A percentile compares a stretch with the other conserved stretches of the same genome.
Conservation (phyloP, 53 echinoderm and acorn worm species). For the Luidia sarsii region DNA sequence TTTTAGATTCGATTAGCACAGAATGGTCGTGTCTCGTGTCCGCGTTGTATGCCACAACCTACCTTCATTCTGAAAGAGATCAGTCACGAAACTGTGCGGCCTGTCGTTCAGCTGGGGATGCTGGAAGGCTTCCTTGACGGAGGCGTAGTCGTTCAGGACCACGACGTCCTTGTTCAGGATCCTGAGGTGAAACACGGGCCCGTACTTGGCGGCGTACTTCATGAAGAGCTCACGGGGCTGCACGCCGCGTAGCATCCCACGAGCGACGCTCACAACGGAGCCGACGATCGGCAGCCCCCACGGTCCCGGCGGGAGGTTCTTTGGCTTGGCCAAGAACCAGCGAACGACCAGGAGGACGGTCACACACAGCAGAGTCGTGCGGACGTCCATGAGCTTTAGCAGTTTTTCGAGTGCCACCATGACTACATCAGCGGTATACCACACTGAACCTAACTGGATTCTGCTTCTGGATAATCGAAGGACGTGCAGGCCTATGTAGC, state of each 20-base stretch:
- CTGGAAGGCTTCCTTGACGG: slow-evolving; percentile 52
- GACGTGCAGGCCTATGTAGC: too few species aligned
- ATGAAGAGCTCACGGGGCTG: slow-evolving; percentile 18
- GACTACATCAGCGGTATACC: too few species aligned
- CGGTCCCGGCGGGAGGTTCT: slow-evolving; percentile 47
- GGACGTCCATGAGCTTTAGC: slow-evolving; percentile 1
- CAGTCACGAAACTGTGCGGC: background rate
- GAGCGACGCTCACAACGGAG: background rate
- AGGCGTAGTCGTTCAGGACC: slow-evolving; percentile 46
- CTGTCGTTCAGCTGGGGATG: slow-evolving; percentile 27
- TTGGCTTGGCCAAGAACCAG: slow-evolving; percentile 21
- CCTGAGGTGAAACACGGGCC: slow-evolving; percentile 31
- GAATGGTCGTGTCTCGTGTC: too few species aligned
- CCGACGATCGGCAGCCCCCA: slow-evolving; percentile 39
- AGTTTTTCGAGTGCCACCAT: background rate
- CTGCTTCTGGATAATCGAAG: too few species aligned
- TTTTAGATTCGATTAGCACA: too few species aligned
- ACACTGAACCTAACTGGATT: too few species aligned
- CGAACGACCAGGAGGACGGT: slow-evolving; percentile 19
- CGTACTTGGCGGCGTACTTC: slow-evolving; percentile 42
- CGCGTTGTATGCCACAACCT: too few species aligned
- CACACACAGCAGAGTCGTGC: slow-evolving; percentile 8
- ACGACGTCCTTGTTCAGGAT: slow-evolving; percentile 18
- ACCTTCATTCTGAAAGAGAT: background rate
- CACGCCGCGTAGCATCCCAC: slow-evolving; percentile 23